A percentile compares a stretch with the other conserved stretches of the same genome.
Conservation (phyloP, 1,140 invertebrate genomes). For the Polyergus mexicanus region DNA sequence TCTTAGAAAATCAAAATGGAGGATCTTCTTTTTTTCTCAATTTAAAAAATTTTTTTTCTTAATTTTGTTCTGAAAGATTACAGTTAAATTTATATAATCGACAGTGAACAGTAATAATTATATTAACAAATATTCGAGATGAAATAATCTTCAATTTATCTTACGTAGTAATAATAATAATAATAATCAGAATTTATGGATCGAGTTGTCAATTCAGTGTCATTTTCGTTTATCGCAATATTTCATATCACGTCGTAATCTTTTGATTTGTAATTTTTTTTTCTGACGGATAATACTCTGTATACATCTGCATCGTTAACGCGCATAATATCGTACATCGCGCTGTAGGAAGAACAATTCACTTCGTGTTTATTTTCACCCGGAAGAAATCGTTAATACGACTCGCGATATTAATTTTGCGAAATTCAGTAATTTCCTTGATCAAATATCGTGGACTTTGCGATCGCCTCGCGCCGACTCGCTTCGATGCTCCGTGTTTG, state of each 20-base stretch:
- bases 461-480: not conserved
- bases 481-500: constrained; percentile 3
- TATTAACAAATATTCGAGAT: no score
- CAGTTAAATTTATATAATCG: not conserved
- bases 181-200: not conserved
- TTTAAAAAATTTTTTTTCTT: no score
- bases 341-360: not conserved
- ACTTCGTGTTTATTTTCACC: not conserved
- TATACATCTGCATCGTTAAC: not conserved
- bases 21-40: no score
- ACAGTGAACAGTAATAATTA: not conserved
- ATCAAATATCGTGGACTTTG: constrained; percentile 19
- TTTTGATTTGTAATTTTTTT: not conserved
- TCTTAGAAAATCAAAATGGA: not conserved
- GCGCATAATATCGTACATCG: not conserved
- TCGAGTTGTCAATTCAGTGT: not conserved
- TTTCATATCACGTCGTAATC: not conserved
- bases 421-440: not conserved
- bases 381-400: not conserved
- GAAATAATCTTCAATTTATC: no score
- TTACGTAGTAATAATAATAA: no score
- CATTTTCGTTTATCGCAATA: not conserved
- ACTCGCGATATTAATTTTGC: constrained; percentile 14
- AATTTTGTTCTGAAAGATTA: not conserved
- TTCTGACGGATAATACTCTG: not conserved